phyloP scores from a whole-genome alignment of 2,113 vertebrate genomes.

The Hoplias malabaricus region DNA sequence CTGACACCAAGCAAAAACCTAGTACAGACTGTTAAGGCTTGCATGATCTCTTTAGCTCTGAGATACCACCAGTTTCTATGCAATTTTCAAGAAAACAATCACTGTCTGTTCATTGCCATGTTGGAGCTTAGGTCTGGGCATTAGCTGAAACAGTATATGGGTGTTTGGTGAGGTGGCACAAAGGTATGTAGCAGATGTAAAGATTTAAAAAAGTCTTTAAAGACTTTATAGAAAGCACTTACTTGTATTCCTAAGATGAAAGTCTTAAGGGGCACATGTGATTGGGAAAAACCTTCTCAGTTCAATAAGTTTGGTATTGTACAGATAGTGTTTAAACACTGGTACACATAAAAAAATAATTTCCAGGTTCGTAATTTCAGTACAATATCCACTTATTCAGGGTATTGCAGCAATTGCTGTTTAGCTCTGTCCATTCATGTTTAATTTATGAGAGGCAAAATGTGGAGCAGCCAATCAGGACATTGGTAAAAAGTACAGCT shows the following conservation, averaged over 20 bases:
- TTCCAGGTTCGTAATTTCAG: too few relatives aligned
- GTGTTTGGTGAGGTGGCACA: background rate
- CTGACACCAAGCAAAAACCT: constrained; percentile 54
- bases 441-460: too few relatives aligned
- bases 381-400: too few relatives aligned
- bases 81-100: constrained; percentile 16
- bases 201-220: background rate
- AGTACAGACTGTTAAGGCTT: constrained; percentile 17
- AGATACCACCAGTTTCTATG: constrained; percentile 23
- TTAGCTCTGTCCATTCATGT: too few relatives aligned
- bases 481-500: too few relatives aligned
- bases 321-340: too few relatives aligned
- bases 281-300: too few relatives aligned
- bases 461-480: too few relatives aligned
- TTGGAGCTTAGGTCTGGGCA: background rate
- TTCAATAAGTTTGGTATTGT: too few relatives aligned
- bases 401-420: too few relatives aligned
- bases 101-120: background rate
- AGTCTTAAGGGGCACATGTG: too few relatives aligned
- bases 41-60: background rate
- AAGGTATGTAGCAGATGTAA: background rate
- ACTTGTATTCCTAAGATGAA: background rate
- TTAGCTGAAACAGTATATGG: background rate
- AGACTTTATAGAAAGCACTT: background rate
- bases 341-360: too few relatives aligned